Base-by-base conservation (phyloP, 2,797 vertebrate species). In the Lophotriccus pileatus region DNA sequence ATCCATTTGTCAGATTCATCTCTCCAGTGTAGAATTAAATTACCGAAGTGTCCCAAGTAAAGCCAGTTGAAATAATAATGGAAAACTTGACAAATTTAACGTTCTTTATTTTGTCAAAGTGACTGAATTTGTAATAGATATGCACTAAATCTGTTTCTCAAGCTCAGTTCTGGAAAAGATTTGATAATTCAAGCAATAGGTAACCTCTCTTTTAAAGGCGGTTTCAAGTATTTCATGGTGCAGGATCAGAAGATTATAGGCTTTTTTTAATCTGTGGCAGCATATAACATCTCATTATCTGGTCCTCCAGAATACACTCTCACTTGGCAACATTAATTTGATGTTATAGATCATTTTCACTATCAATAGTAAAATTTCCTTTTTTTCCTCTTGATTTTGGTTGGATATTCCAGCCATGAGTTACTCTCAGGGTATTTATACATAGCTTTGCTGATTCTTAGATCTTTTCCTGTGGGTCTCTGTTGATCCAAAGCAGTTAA, bases 321-420 rank as follows among this genome's bases (percentile, higher is more conserved):
- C 58, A 58, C 58, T 92, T 75, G 53, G 74, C 37, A 84, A 46
- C 13, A 24, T 81, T 66, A 78, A 72, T 93, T 86, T 79, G 41
- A 90, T 81, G 19, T 72, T 76, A 46, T 60, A 84, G 84, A 52
- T 59, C 55, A 44, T 87, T 93, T 92, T 94, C 6, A 1, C 62
- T 66, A 17, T 89, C 63, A 84, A 41, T 23, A 44, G 59, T 66
- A 81, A 52, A 52, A 30, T 84, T 72, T 23, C 23, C 32, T 91
- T 94, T 93, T 85, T 56, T 90, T n/a, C n/a, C 44, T 90, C n/a
- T 84, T 83, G 20, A 60, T 84, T 94, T 80, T 36, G 19, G 15
- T 50, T 94, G n/a, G 13, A 4, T 56, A 58, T 82, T 90, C 82
- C 64, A 80, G 10, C 41, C 5, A 0, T 28, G 22, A 50, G 46